Conservation (phyloP, 1,140 invertebrate genomes). For the Bacillus rossius region DNA sequence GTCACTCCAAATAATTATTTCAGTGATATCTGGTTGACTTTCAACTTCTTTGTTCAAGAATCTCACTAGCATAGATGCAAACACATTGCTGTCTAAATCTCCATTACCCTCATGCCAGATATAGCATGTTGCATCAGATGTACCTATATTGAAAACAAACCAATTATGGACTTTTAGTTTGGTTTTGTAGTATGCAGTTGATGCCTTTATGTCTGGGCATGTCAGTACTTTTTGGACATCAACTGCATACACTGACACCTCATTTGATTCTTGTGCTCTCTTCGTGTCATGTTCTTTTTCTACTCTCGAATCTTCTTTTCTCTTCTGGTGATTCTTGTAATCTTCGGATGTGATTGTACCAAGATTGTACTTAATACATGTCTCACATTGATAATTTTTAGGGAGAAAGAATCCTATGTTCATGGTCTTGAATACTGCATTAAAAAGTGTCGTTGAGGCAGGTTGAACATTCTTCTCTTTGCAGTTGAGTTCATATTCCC, state of each 20-base stretch:
- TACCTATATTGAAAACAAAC: not conserved
- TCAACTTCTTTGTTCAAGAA: not conserved
- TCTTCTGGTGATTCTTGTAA: not conserved
- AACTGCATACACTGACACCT: not conserved
- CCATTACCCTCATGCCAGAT: conserved; percentile 8
- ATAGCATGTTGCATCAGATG: not conserved
- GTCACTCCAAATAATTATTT: conserved; percentile 27
- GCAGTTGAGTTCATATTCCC: conserved; percentile 3
- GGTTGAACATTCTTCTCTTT: conserved; percentile 4
- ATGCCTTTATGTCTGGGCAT: not conserved
- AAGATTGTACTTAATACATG: conserved; percentile 5
- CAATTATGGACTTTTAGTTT: not conserved
- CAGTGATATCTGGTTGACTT: not conserved
- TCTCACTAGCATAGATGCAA: not conserved
- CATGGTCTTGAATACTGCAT: conserved; percentile 1
- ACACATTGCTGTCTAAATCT: conserved; percentile 1
- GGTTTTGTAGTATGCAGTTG: not conserved
- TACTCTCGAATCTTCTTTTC: not conserved
- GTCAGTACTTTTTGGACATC: conserved; percentile 1
- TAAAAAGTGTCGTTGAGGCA: not conserved
- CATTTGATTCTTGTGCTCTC: not conserved
- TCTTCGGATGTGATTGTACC: not conserved
- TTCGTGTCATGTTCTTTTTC: not conserved
- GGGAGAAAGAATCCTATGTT: conserved; percentile 6
- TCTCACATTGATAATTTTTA: conserved; percentile 10